These are phyloP conservation scores for Phataginus tetradactyla DNA, from an alignment of 2,797 vertebrate species.

Conservation along the genomic window DNA sequence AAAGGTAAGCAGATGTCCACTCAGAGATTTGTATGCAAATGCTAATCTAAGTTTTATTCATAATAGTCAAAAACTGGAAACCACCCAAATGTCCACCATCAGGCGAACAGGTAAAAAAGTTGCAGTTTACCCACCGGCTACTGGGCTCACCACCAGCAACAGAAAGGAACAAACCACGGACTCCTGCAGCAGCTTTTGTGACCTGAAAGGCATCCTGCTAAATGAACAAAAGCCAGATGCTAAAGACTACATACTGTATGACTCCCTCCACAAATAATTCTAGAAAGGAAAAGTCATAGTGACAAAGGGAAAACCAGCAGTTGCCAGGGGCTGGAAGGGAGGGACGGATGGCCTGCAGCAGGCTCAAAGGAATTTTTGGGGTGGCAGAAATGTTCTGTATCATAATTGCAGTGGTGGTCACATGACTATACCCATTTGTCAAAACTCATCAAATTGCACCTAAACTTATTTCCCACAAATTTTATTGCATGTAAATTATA, in stretches of 20 bases:
- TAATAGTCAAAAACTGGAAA: background rate
- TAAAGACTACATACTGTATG: background rate
- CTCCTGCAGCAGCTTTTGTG: background rate
- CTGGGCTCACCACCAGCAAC: background rate
- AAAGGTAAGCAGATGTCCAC: background rate
- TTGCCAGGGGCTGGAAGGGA: background rate
- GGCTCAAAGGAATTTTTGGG: accelerated
- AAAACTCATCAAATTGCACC: background rate
- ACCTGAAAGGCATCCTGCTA: background rate
- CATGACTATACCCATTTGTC: background rate
- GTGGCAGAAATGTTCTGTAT: background rate
- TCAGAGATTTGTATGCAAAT: background rate
- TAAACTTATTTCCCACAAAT: background rate
- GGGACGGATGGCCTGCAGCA: background rate
- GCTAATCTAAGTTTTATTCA: background rate
- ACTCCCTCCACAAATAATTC: background rate
- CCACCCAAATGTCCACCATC: background rate
- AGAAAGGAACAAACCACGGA: background rate
- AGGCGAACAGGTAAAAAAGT: background rate
- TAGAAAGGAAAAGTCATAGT: background rate
- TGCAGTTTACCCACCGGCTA: accelerated
- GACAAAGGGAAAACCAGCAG: background rate
- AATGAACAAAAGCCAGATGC: background rate
- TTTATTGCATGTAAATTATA: background rate
- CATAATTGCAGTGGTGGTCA: background rate